A percentile compares a stretch with the other conserved stretches of the same genome.
These are phyloP conservation scores for Drosophila micromelanica DNA, from an alignment of 1,140 invertebrate species.

Conservation along the genomic window DNA sequence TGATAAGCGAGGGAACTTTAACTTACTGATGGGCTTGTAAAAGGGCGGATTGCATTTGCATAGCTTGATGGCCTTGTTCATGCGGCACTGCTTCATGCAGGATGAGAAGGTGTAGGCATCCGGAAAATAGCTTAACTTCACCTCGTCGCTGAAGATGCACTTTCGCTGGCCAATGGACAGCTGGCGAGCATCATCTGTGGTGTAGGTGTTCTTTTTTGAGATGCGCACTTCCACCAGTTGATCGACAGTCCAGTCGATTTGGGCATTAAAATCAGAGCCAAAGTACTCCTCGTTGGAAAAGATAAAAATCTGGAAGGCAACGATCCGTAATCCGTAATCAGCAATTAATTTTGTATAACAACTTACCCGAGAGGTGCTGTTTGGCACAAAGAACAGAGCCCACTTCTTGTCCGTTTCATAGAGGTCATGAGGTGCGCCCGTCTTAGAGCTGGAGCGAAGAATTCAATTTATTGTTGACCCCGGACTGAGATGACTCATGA, in stretches of 20 bases:
- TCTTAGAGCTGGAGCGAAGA: slow-evolving; percentile 49
- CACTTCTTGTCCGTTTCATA: slow-evolving; percentile 84
- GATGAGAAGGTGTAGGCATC: slow-evolving; percentile 88
- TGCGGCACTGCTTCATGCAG: slow-evolving; percentile 89
- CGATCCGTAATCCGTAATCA: background rate
- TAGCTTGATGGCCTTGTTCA: slow-evolving; percentile 86
- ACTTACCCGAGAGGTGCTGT: slow-evolving; percentile 66
- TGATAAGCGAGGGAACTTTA: background rate
- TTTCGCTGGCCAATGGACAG: slow-evolving; percentile 88
- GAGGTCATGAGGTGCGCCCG: slow-evolving; percentile 72
- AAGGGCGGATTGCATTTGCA: slow-evolving; percentile 89
- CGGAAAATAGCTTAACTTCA: slow-evolving; percentile 85
- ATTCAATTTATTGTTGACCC: background rate
- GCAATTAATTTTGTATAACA: background rate
- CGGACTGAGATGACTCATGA: background rate
- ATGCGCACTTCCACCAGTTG: slow-evolving; percentile 88
- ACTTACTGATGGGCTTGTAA: slow-evolving; percentile 86
- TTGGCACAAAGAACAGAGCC: slow-evolving; percentile 78
- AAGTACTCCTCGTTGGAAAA: slow-evolving; percentile 89
- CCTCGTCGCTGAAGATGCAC: slow-evolving; percentile 88
- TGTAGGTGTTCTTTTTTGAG: slow-evolving; percentile 89
- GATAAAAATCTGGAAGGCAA: slow-evolving; percentile 85
- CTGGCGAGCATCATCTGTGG: slow-evolving; percentile 88
- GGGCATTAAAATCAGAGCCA: slow-evolving; percentile 87
- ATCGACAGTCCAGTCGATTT: slow-evolving; percentile 87